phyloP scores from a whole-genome alignment of 2,113 vertebrate genomes.

The Rhombomys opimus region DNA sequence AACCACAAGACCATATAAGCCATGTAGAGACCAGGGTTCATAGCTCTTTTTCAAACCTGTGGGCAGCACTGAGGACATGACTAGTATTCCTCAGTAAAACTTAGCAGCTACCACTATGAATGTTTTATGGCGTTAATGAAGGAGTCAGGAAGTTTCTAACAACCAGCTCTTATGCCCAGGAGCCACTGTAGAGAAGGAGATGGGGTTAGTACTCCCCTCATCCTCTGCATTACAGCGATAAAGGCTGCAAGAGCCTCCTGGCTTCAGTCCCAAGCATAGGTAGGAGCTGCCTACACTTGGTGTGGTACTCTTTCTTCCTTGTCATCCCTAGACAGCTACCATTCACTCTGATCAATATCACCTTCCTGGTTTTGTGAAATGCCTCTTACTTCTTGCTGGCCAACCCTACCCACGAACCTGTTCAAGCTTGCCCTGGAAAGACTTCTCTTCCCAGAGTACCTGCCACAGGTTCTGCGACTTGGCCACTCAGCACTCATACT shows the following conservation, averaged over 20 bases:
- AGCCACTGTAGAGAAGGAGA: rapidly evolving
- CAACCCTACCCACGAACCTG: background rate
- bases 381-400: rapidly evolving
- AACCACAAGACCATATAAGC: background rate
- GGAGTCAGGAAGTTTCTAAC: background rate
- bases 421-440: rapidly evolving
- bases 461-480: too few relatives aligned
- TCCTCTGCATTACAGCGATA: background rate
- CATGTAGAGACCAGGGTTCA: too few relatives aligned
- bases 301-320: rapidly evolving
- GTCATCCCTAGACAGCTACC: rapidly evolving
- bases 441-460: rapidly evolving
- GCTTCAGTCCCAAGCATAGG: rapidly evolving
- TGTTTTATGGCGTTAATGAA: rapidly evolving
- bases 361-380: rapidly evolving
- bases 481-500: background rate
- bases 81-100: background rate
- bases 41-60: rapidly evolving
- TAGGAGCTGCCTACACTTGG: rapidly evolving
- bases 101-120: rapidly evolving
- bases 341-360: background rate
- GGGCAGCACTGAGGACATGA: rapidly evolving
- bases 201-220: rapidly evolving
- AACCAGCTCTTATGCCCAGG: rapidly evolving
- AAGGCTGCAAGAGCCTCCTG: rapidly evolving